phyloP scores from a whole-genome alignment of 2,888 invertebrate species.

The Torymus tubicola region DNA sequence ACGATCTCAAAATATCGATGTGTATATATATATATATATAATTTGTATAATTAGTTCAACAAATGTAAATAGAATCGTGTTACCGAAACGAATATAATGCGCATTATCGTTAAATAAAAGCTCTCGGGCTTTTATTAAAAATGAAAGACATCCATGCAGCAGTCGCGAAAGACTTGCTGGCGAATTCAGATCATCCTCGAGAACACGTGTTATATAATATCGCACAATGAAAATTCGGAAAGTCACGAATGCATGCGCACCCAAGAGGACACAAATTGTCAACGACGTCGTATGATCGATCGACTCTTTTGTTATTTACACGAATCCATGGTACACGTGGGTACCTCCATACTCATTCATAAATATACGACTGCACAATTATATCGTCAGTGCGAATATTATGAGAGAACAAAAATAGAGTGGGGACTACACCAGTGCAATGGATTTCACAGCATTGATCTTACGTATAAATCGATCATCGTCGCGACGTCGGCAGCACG shows the following conservation, averaged over 20 bases:
- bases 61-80: constrained; percentile 37
- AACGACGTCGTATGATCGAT: neutral
- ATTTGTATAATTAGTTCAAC: constrained; percentile 41
- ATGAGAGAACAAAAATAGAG: too few species aligned
- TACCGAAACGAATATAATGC: constrained; percentile 15
- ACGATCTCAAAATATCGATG: constrained; percentile 48
- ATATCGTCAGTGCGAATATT: too few species aligned
- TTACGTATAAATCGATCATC: too few species aligned
- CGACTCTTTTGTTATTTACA: constrained; percentile 1
- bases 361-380: too few species aligned
- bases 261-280: constrained; percentile 32
- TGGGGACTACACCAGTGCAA: too few species aligned
- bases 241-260: constrained; percentile 47
- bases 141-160: neutral
- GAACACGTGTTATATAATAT: neutral
- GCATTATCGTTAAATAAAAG: too few species aligned
- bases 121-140: too few species aligned
- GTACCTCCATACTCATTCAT: too few species aligned
- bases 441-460: too few species aligned
- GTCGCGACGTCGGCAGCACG: too few species aligned
- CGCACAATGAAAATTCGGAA: constrained; percentile 10
- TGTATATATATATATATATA: constrained; percentile 38
- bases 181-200: constrained; percentile 10
- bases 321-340: neutral
- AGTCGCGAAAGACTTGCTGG: neutral